A percentile compares a stretch with the other conserved stretches of the same genome.
Evolutionary conservation across 2,888 invertebrate genomes (phyloP).

Genomic region (Limnephilus lunatus): DNA sequence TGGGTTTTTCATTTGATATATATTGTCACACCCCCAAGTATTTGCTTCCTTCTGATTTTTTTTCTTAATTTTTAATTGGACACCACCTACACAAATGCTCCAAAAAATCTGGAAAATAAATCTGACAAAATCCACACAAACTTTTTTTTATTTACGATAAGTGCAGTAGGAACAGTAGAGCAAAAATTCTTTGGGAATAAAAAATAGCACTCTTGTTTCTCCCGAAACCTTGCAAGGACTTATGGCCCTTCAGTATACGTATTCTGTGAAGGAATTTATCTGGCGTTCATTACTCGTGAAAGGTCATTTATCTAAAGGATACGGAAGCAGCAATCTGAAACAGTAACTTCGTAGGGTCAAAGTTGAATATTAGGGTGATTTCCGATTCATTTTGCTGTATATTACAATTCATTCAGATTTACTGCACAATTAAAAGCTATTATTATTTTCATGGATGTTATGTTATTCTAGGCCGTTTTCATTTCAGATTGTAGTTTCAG

Average conservation of each 20-base stretch:
- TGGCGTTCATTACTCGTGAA: neutral
- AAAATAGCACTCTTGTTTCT: neutral
- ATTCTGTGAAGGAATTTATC: neutral
- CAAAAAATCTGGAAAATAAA: neutral
- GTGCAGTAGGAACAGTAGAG: neutral
- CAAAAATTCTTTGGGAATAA: neutral
- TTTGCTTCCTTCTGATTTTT: too few relatives aligned
- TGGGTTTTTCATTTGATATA: too few relatives aligned
- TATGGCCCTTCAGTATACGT: neutral
- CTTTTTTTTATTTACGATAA: neutral
- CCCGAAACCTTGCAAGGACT: neutral
- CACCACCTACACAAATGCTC: too few relatives aligned
- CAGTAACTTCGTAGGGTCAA: neutral
- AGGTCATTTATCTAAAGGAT: neutral
- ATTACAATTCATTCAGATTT: neutral
- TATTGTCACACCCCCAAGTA: too few relatives aligned
- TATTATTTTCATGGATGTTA: neutral
- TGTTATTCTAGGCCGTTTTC: neutral
- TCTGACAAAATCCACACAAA: neutral
- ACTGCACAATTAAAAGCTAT: neutral
- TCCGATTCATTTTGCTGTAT: neutral
- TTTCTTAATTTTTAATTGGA: too few relatives aligned
- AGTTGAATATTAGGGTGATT: neutral
- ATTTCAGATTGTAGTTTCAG: neutral
- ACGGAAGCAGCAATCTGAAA: slow-evolving; percentile 2